Percentiles rank a stretch among this genome's conserved stretches.
These are phyloP conservation scores for Tenthredo scrophulariae DNA, from an alignment of 2,888 invertebrate genomes.

Conservation along the genomic window DNA sequence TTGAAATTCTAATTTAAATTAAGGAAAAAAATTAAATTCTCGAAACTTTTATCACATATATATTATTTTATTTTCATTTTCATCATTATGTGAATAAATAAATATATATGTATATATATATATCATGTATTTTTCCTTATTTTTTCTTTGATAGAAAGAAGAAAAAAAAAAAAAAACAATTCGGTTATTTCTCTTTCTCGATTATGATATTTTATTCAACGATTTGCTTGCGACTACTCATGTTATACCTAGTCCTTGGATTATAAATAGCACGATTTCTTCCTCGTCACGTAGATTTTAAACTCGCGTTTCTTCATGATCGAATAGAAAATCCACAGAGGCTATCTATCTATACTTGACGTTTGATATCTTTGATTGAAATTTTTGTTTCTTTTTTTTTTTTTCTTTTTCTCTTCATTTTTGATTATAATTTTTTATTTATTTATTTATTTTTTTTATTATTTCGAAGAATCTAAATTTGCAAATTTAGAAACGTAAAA, in stretches of 20 bases:
- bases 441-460: background rate
- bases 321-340: background rate
- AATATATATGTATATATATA: too few species aligned
- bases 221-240: background rate
- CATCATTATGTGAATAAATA: too few species aligned
- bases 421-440: background rate
- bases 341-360: background rate
- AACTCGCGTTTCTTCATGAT: background rate
- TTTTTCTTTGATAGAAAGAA: background rate
- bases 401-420: too few species aligned
- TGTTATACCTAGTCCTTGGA: constrained; percentile 22
- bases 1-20: too few species aligned
- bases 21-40: too few species aligned
- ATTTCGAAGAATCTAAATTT: too few species aligned
- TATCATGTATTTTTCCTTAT: background rate
- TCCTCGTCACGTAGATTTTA: background rate
- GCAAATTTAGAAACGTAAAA: too few species aligned
- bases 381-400: background rate
- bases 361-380: background rate
- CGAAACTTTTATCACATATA: too few species aligned
- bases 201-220: constrained; percentile 23
- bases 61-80: too few species aligned
- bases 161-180: background rate
- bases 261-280: constrained; percentile 33
- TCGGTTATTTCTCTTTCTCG: background rate